These are phyloP conservation scores for Apomyelois bistriatella DNA, from an alignment of 2,888 invertebrate species.

Conservation along the genomic window DNA sequence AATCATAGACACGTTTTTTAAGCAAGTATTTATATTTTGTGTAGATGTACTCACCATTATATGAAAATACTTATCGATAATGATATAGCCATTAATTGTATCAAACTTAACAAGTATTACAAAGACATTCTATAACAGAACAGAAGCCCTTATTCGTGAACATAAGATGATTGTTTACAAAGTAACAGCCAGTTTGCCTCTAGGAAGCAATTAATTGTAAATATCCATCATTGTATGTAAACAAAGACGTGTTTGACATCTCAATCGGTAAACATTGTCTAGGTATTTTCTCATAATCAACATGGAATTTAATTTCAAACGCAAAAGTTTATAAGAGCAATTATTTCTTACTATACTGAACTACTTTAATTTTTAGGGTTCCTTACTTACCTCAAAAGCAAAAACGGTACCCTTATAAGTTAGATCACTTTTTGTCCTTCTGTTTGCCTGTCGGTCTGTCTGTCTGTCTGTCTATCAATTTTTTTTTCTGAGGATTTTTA, in stretches of 20 bases:
- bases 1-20: too few relatives aligned
- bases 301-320: too few relatives aligned
- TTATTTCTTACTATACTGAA: too few relatives aligned
- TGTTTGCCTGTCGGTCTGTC: too few relatives aligned
- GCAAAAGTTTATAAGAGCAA: too few relatives aligned
- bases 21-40: too few relatives aligned
- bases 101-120: neutral
- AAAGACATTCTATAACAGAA: neutral
- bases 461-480: too few relatives aligned
- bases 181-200: neutral
- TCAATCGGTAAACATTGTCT: neutral
- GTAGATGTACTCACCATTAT: neutral
- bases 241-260: neutral
- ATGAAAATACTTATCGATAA: neutral
- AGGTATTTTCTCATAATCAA: neutral
- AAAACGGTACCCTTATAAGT: too few relatives aligned
- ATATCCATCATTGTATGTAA: slow-evolving; percentile 2
- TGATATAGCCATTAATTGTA: neutral
- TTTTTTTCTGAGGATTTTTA: too few relatives aligned
- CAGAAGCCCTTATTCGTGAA: neutral
- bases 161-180: slow-evolving; percentile 5
- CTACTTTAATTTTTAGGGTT: too few relatives aligned
- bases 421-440: too few relatives aligned
- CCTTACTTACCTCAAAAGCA: too few relatives aligned
- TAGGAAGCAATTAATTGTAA: slow-evolving; percentile 6